A percentile compares a stretch with the other conserved stretches of the same genome.
phyloP scores from a whole-genome alignment of 2,113 vertebrate genomes.

The Psettodes erumei region DNA sequence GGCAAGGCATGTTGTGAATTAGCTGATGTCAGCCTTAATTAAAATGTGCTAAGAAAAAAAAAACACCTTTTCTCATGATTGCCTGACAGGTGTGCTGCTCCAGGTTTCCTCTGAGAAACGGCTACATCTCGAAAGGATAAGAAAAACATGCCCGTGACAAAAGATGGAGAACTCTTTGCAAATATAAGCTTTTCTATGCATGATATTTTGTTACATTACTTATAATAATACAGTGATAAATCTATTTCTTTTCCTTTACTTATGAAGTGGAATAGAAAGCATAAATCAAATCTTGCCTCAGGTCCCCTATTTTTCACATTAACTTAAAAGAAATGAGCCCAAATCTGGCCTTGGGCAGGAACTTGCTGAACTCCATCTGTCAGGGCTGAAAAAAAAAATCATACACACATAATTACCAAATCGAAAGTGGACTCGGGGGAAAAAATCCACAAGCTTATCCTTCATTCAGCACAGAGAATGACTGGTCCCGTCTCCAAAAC shows the following conservation, averaged over 20 bases:
- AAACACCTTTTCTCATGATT: conserved; percentile 31
- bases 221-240: conserved; percentile 20
- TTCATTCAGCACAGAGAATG: conserved; percentile 35
- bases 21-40: conserved; percentile 72
- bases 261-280: conserved; percentile 37
- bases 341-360: conserved; percentile 54
- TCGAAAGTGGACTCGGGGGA: conserved; percentile 52
- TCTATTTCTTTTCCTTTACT: conserved; percentile 25
- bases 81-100: conserved; percentile 37
- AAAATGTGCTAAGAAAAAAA: conserved; percentile 64
- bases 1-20: conserved; percentile 63
- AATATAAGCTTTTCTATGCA: conserved; percentile 12
- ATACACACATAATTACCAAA: conserved; percentile 66
- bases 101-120: conserved; percentile 14
- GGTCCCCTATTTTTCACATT: conserved; percentile 47
- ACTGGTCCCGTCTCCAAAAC: conserved; percentile 34
- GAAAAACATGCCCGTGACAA: neutral
- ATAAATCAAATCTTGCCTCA: conserved; percentile 52
- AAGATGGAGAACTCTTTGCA: neutral
- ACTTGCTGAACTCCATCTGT: conserved; percentile 59
- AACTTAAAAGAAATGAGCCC: conserved; percentile 56
- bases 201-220: conserved; percentile 1
- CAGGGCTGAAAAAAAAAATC: conserved; percentile 65
- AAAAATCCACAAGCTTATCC: conserved; percentile 41
- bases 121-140: neutral